A percentile compares a stretch with the other conserved stretches of the same genome.
These are phyloP conservation scores for Mastomys natalensis DNA, from an alignment of 2,113 vertebrate species.

Conservation along the genomic window DNA sequence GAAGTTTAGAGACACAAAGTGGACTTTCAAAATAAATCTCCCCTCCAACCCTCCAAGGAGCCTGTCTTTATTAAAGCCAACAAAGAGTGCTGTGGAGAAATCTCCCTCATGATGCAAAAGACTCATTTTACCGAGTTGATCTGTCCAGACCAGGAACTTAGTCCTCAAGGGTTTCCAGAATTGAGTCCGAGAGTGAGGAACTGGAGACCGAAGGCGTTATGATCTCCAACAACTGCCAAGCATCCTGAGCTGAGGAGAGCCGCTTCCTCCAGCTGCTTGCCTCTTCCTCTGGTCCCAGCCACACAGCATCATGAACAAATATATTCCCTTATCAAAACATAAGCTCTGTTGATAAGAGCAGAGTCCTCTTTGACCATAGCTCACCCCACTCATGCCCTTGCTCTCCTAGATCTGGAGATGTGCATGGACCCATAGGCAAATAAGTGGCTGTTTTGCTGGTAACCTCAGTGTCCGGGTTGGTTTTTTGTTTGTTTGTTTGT, in stretches of 20 bases:
- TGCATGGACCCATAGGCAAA: neutral
- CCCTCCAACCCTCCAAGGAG: neutral
- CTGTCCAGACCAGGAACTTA: slow-evolving; percentile 25
- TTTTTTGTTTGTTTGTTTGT: neutral
- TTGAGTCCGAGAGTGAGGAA: slow-evolving; percentile 23
- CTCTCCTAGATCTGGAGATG: neutral
- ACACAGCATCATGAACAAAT: neutral
- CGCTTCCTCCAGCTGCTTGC: neutral
- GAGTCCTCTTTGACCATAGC: neutral
- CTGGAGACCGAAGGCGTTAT: neutral
- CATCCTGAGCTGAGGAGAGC: neutral
- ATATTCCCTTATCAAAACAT: neutral
- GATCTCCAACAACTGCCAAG: neutral
- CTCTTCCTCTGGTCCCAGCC: neutral
- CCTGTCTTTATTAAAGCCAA: slow-evolving; percentile 3
- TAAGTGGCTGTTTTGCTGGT: neutral
- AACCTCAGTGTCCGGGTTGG: neutral
- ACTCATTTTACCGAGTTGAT: slow-evolving; percentile 32
- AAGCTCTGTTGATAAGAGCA: neutral
- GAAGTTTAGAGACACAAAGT: neutral
- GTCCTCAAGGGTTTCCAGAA: slow-evolving; percentile 51
- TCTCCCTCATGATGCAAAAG: neutral
- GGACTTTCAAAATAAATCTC: neutral
- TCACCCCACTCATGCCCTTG: neutral
- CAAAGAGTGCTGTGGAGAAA: slow-evolving; percentile 6